Evolutionary conservation across 2,888 invertebrate genomes (phyloP), one percentile per base, ranked within the genome.

Genomic region (Sinhomidia bicolor): DNA sequence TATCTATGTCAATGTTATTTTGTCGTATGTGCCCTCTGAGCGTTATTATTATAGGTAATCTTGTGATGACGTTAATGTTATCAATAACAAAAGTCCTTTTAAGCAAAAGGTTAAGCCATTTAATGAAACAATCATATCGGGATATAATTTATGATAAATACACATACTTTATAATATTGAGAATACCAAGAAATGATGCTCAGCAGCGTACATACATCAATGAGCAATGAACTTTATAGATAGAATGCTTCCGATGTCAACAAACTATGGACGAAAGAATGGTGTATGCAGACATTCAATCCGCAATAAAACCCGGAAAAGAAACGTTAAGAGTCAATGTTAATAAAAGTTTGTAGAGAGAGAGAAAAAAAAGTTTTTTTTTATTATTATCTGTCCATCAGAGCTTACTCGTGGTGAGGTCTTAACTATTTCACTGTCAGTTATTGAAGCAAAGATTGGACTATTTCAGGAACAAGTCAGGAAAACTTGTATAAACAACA

Each of bases 401-500:
- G 10, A 74, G 12, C 14, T 7, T 32, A 26, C 14, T 6, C 12
- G 14, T 44, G 47, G 47, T 44, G 74, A 71, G 68, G 14, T 74
- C 44, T 44, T 74, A 44, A 47, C 74, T 47, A 41, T 71, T 71
- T 41, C 71, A 36, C 71, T 71, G 71, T 71, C 71, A 71, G 29
- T 17, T 71, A 29, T 29, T 5, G 12, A 12, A 62, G 29, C 62
- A 41, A 12, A 2, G 3, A 17, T 26, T n/a, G 32, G 68, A 68
- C 68, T 32, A 65, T 65, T 65, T 62, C 60, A 23, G 60, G 29
- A 62, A 26, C 12, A 62, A 62, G 32, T 32, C 10, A 26, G 60
- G 60, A 26, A 60, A 60, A 60, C 17, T 60, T 0, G 1, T 60
- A 26, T 60, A 60, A 60, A 60, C 60, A 60, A 60, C 60, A 26